phyloP scores from a whole-genome alignment of 1,140 invertebrate species.

The Steinernema khuongi region DNA sequence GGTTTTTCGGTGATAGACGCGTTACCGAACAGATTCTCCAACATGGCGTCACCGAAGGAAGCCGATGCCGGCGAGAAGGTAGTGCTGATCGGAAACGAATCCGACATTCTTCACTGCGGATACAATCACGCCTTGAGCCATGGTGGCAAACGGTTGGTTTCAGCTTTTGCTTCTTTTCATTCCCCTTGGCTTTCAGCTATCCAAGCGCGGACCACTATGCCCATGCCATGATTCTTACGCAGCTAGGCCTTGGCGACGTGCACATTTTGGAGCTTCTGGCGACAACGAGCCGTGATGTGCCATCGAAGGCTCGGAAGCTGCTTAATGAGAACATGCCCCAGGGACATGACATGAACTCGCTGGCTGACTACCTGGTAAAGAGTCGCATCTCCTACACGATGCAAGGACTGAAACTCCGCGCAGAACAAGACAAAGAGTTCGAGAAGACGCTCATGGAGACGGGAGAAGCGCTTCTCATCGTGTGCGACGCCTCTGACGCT shows the following conservation, averaged over 20 bases:
- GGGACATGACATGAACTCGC: slow-evolving; percentile 47
- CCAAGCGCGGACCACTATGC: slow-evolving; percentile 54
- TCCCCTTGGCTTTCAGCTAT: slow-evolving; percentile 43
- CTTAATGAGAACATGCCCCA: slow-evolving; percentile 54
- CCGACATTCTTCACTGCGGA: slow-evolving; percentile 52
- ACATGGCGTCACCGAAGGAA: no score
- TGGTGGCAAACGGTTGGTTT: slow-evolving; percentile 50
- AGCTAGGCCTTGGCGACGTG: slow-evolving; percentile 41
- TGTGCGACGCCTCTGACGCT: slow-evolving; percentile 47
- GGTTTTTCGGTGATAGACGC: no score
- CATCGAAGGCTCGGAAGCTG: slow-evolving; percentile 43
- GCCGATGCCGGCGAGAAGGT: slow-evolving; percentile 33
- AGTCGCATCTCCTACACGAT: slow-evolving; percentile 52
- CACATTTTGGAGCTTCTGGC: slow-evolving; percentile 54
- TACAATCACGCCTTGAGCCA: slow-evolving; percentile 49
- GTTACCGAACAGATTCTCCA: no score
- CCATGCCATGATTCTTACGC: slow-evolving; percentile 48
- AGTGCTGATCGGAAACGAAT: slow-evolving; percentile 53
- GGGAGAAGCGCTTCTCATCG: slow-evolving; percentile 49
- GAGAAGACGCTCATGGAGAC: slow-evolving; percentile 50
- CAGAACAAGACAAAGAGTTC: slow-evolving; percentile 57
- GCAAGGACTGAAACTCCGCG: slow-evolving; percentile 46
- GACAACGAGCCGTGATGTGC: slow-evolving; percentile 44
- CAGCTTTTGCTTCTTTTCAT: slow-evolving; percentile 16
- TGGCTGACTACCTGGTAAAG: slow-evolving; percentile 43